These are phyloP conservation scores for Diprion similis DNA, from an alignment of 1,140 invertebrate species.

Conservation along the genomic window DNA sequence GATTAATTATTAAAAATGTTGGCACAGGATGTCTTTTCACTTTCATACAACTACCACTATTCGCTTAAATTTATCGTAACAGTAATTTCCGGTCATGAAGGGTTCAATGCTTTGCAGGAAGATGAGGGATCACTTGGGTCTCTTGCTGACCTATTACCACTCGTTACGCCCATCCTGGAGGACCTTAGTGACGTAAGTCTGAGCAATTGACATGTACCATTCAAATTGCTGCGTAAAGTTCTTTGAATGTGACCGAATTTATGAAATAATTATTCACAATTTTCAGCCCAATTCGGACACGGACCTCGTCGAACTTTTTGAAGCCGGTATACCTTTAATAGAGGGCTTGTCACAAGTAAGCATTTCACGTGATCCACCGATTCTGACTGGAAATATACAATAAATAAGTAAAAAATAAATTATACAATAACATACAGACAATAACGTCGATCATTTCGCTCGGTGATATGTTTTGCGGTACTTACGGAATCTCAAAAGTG, in stretches of 20 bases:
- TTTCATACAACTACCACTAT: not conserved
- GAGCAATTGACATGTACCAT: not conserved
- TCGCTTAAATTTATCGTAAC: conserved; percentile 10
- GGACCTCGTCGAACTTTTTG: conserved; percentile 46
- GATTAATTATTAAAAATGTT: not conserved
- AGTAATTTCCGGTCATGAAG: conserved; percentile 22
- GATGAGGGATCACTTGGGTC: conserved; percentile 44
- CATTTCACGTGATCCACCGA: not conserved
- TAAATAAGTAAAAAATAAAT: too few species aligned
- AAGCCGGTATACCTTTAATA: conserved; percentile 47
- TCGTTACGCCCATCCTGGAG: conserved; percentile 51
- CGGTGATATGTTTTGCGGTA: too few species aligned
- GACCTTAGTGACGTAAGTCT: conserved; percentile 54
- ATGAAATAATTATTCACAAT: conserved; percentile 4
- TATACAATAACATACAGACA: too few species aligned
- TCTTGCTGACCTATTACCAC: conserved; percentile 46
- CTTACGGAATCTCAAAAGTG: too few species aligned
- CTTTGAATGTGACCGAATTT: not conserved
- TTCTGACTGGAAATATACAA: too few species aligned
- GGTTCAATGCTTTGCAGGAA: conserved; percentile 27
- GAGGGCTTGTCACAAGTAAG: conserved; percentile 51
- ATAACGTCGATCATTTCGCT: not conserved
- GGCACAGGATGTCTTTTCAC: not conserved
- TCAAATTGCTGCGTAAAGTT: not conserved
- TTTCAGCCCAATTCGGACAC: conserved; percentile 53